Base-by-base conservation (phyloP, 2,113 vertebrate genomes). In the Anolis carolinensis region DNA sequence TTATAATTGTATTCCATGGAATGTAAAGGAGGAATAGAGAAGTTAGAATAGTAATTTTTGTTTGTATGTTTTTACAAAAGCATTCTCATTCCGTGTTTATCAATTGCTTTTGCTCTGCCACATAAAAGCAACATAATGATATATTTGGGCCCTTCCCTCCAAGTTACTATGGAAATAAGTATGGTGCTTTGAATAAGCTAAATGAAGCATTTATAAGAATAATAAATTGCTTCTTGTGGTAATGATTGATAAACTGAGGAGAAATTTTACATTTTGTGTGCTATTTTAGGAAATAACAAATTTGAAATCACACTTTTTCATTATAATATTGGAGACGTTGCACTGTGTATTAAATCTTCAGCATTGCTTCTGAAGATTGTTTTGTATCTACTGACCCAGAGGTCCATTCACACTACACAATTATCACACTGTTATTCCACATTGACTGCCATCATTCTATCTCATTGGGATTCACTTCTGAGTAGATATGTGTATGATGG, bases 81-180 rank as follows among this genome's bases (percentile, higher is more conserved):
- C 91, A 82, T 74, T 88, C 93, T 92, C 88, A 91, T 94, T 89
- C 89, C 90, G 82, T 84, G 88, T 88, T 92, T 92, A 86, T 92
- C 84, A 86, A 59, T 62, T 87, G 86, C 85, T 5, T 6, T 91
- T 48, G 44, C 39, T 77, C 62, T 78, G 86, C 84, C 91, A 88
- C 87, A 85, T 71, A 59, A 88, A 89, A 92, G 83, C 1, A 0
- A 84, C 83, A 91, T 90, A 89, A 94, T 94, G 92, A 92, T 90
- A 91, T 83, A 79, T 87, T 88, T 92, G 86, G 89, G 91, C 84
- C 91, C 44, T 87, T 89, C 36, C 0, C 73, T 44, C 67, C 50
- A 79, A 90, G 93, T 93, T 94, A 89, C 93, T 86, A 92, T 93
- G 89, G 92, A 84, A 90, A 95, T 93, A 89, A 93, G 88, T 84